A percentile compares a stretch with the other conserved stretches of the same genome.
These are phyloP conservation scores for Mimumesa dahlbomi DNA, from an alignment of 2,888 invertebrate species.

Conservation along the genomic window DNA sequence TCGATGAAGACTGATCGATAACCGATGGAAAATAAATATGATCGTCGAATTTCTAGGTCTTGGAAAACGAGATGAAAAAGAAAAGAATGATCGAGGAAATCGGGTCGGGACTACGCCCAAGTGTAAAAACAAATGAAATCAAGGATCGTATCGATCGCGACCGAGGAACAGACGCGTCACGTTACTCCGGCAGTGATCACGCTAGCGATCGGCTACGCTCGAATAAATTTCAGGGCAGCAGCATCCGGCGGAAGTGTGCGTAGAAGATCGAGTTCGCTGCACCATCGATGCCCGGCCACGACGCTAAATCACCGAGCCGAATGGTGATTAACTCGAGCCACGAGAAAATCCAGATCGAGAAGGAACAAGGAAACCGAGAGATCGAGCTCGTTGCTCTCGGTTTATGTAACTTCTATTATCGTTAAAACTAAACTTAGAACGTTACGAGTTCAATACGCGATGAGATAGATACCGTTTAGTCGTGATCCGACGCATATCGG, in stretches of 20 bases:
- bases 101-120: constrained; percentile 7
- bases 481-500: background rate
- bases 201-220: constrained; percentile 62
- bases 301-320: constrained; percentile 51
- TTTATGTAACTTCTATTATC: background rate
- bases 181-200: constrained; percentile 51
- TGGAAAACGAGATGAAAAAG: no score
- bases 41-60: no score
- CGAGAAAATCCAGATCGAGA: constrained; percentile 31
- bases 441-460: no score
- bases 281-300: constrained; percentile 43
- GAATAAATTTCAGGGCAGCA: constrained; percentile 70
- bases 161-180: constrained; percentile 43
- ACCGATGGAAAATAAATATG: no score
- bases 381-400: background rate
- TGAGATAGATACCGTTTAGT: background rate
- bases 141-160: constrained; percentile 19
- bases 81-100: background rate
- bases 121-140: constrained; percentile 1
- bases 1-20: no score
- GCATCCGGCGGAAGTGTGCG: constrained; percentile 67
- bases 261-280: constrained; percentile 56
- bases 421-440: no score
- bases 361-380: no score
- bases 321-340: constrained; percentile 50